A percentile compares a stretch with the other conserved stretches of the same genome.
Conservation (phyloP, 2,888 invertebrate genomes). For the Lathronympha strigana region DNA sequence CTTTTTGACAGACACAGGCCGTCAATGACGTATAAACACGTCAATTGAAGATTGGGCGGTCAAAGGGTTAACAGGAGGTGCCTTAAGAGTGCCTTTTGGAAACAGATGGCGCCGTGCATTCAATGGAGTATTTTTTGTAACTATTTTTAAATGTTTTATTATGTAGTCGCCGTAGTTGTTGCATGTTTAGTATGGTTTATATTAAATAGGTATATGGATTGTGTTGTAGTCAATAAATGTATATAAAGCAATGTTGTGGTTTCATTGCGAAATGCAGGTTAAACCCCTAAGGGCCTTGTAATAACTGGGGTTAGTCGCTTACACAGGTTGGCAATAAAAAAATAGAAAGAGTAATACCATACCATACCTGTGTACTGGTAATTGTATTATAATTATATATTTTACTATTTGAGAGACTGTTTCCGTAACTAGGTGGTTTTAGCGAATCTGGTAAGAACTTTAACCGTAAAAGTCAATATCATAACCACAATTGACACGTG, state of each 20-base stretch:
- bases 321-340: no score
- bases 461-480: no score
- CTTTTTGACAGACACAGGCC: neutral
- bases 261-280: neutral
- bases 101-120: constrained; percentile 27
- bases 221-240: constrained; percentile 42
- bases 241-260: constrained; percentile 20
- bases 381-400: no score
- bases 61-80: constrained; percentile 1
- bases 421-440: no score
- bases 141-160: constrained; percentile 27
- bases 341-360: no score
- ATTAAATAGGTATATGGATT: constrained; percentile 24
- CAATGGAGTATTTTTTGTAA: constrained; percentile 35
- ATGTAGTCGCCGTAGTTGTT: constrained; percentile 25
- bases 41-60: neutral
- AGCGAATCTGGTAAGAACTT: no score
- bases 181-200: constrained; percentile 37
- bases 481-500: no score
- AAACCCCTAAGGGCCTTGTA: no score
- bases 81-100: constrained; percentile 35
- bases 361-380: no score
- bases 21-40: neutral
- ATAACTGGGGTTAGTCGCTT: no score
- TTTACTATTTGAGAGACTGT: no score